Evolutionary conservation across 2,797 vertebrate species (phyloP).

Genomic region (Trichosurus vulpecula): DNA sequence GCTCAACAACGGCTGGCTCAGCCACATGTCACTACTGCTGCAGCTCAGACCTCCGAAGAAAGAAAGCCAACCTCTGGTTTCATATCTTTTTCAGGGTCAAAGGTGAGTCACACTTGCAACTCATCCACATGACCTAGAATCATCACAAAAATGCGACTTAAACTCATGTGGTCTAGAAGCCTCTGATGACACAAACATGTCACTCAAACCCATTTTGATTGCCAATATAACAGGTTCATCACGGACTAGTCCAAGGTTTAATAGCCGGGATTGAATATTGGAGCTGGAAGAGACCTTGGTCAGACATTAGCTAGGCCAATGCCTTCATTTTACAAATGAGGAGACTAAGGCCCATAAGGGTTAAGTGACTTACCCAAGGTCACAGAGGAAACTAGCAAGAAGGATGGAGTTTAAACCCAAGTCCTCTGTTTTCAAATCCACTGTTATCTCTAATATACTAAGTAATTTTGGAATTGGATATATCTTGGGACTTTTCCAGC

Average conservation of each 20-base stretch:
- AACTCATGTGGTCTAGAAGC: too few relatives aligned
- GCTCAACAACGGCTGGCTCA: too few relatives aligned
- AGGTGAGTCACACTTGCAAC: too few relatives aligned
- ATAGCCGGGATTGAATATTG: neutral
- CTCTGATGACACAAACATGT: too few relatives aligned
- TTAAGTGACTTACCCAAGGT: neutral
- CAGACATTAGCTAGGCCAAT: neutral
- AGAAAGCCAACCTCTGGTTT: too few relatives aligned
- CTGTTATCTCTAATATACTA: neutral
- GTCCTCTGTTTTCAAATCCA: too few relatives aligned
- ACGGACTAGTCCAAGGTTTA: neutral
- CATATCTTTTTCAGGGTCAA: too few relatives aligned
- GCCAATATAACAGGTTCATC: neutral
- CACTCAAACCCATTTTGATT: too few relatives aligned
- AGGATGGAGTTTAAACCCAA: rapidly evolving
- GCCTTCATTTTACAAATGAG: neutral
- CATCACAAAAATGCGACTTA: too few relatives aligned
- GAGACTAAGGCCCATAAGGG: neutral
- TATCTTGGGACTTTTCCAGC: neutral
- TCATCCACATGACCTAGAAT: too few relatives aligned
- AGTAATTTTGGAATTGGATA: neutral
- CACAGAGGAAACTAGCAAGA: neutral
- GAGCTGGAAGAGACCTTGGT: neutral
- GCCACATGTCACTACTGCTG: too few relatives aligned
- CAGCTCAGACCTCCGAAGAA: too few relatives aligned